Evolutionary conservation across 2,888 invertebrate species (phyloP), one percentile per base, ranked within the genome.

Genomic region (Neelides folsomi): DNA sequence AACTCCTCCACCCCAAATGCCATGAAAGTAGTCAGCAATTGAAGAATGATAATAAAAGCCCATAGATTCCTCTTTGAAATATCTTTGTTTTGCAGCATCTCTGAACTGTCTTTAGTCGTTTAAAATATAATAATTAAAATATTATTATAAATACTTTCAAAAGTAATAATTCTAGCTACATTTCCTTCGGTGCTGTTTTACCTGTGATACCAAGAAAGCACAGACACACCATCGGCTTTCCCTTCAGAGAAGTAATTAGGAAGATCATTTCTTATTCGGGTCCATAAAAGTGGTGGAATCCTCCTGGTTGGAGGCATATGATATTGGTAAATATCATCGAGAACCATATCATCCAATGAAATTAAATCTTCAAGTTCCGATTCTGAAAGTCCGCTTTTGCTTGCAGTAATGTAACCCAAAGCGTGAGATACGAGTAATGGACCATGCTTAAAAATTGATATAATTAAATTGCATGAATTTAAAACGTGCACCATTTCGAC

Each of bases 321-420:
- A 72, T 97, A 97, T 69, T 97, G 95, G 68, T 95, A 95, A 1
- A 95, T 94, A 67, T 95, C 95, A 68, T 95, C 94, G 53, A 95
- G 71, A 0, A 89, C 93, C 68, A 86, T 88, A 68, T 97, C 97
- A 66, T 97, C 97, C 50, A 97, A 69, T 0, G 95, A 95, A 38
- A 67, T 62, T 54, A 94, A 72, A 72, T 97, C 95, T 70, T 97
- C 95, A 1, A 97, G 76, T 68, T 97, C 97, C 0, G 92, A 89
- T 70, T 97, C 95, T 0, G 92, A 92, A 3, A 46, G 73, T 1
- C 88, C 87, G 52, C 88, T 89, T 68, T 92, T 87, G 0, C 94
- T 89, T 0, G 94, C 95, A 4, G 95, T 95, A 66, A 97, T 93
- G 71, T 95, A 97, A 0, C 94, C 92, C 48, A 93, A 69, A 0